A percentile compares a stretch with the other conserved stretches of the same genome.
phyloP scores from a whole-genome alignment of 2,888 invertebrate genomes.

The Nowickia ferox region DNA sequence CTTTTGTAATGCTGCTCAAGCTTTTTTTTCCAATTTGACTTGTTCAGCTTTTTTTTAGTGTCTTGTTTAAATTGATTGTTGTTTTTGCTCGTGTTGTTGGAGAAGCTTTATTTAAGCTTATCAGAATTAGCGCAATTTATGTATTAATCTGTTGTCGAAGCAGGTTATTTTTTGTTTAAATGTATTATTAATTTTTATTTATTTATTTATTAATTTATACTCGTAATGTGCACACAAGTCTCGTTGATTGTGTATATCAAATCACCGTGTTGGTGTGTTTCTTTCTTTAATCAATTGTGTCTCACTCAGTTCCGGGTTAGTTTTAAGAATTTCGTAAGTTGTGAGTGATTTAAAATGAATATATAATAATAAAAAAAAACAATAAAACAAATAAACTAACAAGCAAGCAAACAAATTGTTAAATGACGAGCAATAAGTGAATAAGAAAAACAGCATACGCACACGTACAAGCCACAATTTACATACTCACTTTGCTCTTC shows the following conservation, averaged over 20 bases:
- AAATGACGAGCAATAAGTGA: constrained; percentile 44
- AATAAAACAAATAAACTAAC: constrained; percentile 33
- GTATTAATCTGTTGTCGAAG: constrained; percentile 69
- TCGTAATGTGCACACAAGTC: not conserved
- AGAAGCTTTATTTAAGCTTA: constrained; percentile 61
- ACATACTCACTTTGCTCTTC: not conserved
- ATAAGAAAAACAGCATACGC: constrained; percentile 27
- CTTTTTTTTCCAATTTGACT: constrained; percentile 16
- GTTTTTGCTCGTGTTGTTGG: not conserved
- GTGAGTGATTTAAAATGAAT: constrained; percentile 48
- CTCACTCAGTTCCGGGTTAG: constrained; percentile 68
- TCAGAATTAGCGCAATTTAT: constrained; percentile 68
- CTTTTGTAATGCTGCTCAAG: constrained; percentile 24
- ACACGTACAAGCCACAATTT: constrained; percentile 35
- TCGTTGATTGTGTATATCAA: not conserved
- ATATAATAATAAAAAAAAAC: not conserved
- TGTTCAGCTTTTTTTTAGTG: constrained; percentile 19
- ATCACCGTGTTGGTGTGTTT: constrained; percentile 18
- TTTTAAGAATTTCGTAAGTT: constrained; percentile 60
- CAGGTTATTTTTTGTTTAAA: constrained; percentile 62
- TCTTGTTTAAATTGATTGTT: constrained; percentile 26
- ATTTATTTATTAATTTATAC: constrained; percentile 16
- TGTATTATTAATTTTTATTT: constrained; percentile 27
- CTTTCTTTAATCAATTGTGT: constrained; percentile 60
- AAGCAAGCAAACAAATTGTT: constrained; percentile 5